These are phyloP conservation scores for Sarcophilus harrisii DNA, from an alignment of 2,797 vertebrate species.

Conservation along the genomic window DNA sequence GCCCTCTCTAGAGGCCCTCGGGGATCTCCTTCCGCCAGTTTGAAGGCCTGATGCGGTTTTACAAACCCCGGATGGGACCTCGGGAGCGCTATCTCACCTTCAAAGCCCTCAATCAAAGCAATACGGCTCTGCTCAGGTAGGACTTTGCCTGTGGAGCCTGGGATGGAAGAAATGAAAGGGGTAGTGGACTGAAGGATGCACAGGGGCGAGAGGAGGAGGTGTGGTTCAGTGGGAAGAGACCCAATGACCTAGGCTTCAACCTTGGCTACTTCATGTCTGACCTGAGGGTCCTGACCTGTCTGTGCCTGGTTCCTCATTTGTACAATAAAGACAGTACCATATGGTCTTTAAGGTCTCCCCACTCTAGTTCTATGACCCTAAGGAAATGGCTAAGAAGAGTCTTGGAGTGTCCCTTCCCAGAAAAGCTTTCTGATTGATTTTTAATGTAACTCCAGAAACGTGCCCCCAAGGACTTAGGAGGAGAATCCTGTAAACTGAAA, in stretches of 20 bases:
- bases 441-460: neutral
- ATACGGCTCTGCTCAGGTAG: conserved; percentile 91
- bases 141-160: conserved; percentile 6
- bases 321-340: neutral
- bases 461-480: neutral
- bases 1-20: conserved; percentile 88
- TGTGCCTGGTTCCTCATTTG: neutral
- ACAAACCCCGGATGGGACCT: conserved; percentile 93
- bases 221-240: neutral
- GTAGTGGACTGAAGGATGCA: neutral
- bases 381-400: neutral
- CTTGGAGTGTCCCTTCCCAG: neutral
- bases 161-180: neutral
- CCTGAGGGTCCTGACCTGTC: neutral
- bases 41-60: conserved; percentile 96
- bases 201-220: neutral
- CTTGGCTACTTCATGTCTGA: neutral
- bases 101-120: conserved; percentile 94
- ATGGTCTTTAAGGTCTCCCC: neutral
- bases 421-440: neutral
- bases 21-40: conserved; percentile 96
- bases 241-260: neutral
- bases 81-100: conserved; percentile 95
- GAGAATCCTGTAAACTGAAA: neutral
- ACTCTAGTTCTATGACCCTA: neutral